phyloP scores from a whole-genome alignment of 2,888 invertebrate species.

The Sussaba pulchella region DNA sequence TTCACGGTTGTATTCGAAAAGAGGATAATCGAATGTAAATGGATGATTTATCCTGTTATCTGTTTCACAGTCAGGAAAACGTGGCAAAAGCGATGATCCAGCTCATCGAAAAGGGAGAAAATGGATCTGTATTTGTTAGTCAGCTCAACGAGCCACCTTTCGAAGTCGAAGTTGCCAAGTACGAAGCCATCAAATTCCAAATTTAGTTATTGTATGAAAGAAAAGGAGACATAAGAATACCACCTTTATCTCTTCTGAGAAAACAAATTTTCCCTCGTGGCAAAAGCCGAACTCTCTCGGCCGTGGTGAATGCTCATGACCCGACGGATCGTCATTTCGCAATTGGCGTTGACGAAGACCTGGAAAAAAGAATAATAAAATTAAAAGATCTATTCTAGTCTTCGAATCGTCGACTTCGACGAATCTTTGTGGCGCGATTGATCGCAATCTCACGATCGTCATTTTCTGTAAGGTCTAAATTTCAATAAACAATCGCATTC shows the following conservation, averaged over 20 bases:
- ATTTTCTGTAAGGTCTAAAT: background rate
- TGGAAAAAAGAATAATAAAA: constrained; percentile 1
- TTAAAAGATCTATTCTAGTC: background rate
- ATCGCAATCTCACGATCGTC: background rate
- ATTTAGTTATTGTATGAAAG: background rate
- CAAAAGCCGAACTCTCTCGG: too few species aligned
- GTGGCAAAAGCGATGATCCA: constrained; percentile 76
- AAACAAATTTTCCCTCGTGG: too few species aligned
- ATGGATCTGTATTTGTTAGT: constrained; percentile 74
- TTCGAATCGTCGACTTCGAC: background rate
- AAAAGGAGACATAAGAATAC: too few species aligned
- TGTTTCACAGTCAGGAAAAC: constrained; percentile 71
- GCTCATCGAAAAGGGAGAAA: constrained; percentile 74
- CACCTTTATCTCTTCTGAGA: background rate
- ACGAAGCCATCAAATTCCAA: constrained; percentile 26
- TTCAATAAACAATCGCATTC: constrained; percentile 15
- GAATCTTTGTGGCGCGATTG: constrained; percentile 3
- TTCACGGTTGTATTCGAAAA: too few species aligned
- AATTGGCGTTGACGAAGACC: background rate
- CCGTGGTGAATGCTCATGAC: background rate
- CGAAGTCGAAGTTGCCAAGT: constrained; percentile 68
- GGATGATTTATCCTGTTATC: background rate
- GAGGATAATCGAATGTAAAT: too few species aligned
- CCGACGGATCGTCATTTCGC: constrained; percentile 1
- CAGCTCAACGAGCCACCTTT: constrained; percentile 75